Base-by-base conservation (phyloP, 2,113 vertebrate genomes). In the Mormyrus lacerda region DNA sequence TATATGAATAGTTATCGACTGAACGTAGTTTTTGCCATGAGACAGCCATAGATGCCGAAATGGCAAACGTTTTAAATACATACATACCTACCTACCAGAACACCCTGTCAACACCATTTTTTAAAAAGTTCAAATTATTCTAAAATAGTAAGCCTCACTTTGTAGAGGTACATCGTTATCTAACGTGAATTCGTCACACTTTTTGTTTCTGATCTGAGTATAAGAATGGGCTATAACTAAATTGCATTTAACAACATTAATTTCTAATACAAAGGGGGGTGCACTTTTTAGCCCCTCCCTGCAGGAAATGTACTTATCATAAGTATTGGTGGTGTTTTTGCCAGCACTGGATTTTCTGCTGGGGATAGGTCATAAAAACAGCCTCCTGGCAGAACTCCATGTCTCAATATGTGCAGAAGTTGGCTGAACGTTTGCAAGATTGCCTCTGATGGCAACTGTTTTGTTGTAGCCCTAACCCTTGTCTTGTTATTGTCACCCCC, bases 401-500 rank as follows among this genome's bases (percentile, higher is more conserved):
- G 31, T 79, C 8, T 39, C 15, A n/a, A 19, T 24, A 10, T n/a
- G 21, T 2, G 82, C 39, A 44, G 19, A 47, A 47, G 1, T 19
- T 84, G 44, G 39, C n/a, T 9, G 24, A 61, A 15, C 4, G 2
- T 86, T n/a, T 53, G n/a, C 21, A 86, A 21, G 39, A 8, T 45
- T n/a, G 8, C 24, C 47, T 87, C 31, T 19, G 39, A 15, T 65
- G 50, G 45, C 24, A n/a, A 8, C 61, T 15, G 65, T 83, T 15
- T 35, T 61, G n/a, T 31, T 13, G 27, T 13, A 69, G 10, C 61
- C 61, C n/a, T 69, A 31, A 47, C n/a, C 55, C 39, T 73, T 88
- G 48, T 45, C 11, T 45, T 82, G 87, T 90, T 84, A 8, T 42
- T 79, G 4, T 6, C 4, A 94, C 94, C 76, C 3, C 95, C 95